These are phyloP conservation scores for Epizoanthus fatuus DNA, from an alignment of 92 coral and sea anemone genomes.

Conservation along the genomic window DNA sequence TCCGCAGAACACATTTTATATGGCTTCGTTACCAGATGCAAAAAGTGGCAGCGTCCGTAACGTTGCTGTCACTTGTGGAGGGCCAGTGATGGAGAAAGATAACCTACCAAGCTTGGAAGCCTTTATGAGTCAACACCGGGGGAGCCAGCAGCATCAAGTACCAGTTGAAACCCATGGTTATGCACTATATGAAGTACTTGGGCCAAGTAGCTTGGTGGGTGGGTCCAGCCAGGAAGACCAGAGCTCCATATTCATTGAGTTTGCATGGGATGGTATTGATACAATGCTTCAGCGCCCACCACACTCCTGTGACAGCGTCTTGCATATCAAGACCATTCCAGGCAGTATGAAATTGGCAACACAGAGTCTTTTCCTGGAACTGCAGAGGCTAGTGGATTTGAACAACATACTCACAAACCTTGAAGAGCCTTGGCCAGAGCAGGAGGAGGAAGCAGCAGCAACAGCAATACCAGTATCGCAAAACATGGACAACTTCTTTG, in stretches of 20 bases:
- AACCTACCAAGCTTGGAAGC: constrained; percentile 55
- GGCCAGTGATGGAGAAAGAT: constrained; percentile 53
- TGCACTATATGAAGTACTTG: constrained; percentile 86
- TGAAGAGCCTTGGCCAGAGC: constrained; percentile 65
- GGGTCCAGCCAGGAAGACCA: constrained; percentile 60
- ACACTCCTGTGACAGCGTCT: constrained; percentile 86
- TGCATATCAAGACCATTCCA: constrained; percentile 85
- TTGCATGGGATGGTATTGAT: constrained; percentile 90
- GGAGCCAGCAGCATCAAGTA: constrained; percentile 6
- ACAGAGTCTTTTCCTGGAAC: constrained; percentile 71
- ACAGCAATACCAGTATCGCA: constrained; percentile 44
- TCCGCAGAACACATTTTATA: constrained; percentile 65
- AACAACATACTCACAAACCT: constrained; percentile 51
- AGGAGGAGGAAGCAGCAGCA: constrained; percentile 28
- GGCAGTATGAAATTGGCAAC: constrained; percentile 84
- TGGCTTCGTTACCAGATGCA: constrained; percentile 74
- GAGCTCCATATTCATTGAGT: constrained; percentile 88
- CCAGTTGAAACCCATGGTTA: constrained; percentile 83
- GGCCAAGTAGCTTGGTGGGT: constrained; percentile 52
- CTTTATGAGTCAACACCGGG: constrained; percentile 54
- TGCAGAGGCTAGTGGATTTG: constrained; percentile 60
- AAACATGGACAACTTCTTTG: constrained; percentile 79
- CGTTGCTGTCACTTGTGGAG: constrained; percentile 64
- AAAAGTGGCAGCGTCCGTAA: constrained; percentile 49
- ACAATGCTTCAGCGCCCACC: constrained; percentile 91